phyloP scores from a whole-genome alignment of 1,140 invertebrate species.

The Bombus superbus region DNA sequence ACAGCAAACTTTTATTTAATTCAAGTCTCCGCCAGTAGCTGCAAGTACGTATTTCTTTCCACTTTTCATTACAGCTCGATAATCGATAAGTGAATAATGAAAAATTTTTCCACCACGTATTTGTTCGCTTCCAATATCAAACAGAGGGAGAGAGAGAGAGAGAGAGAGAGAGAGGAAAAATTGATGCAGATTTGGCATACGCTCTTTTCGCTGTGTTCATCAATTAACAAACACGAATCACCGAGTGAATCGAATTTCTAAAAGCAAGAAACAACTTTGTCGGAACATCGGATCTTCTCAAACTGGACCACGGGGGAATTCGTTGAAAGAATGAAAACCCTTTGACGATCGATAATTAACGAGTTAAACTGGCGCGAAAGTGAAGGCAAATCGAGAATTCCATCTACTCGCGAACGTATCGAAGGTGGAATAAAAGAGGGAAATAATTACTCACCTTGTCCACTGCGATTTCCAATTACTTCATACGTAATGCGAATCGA shows the following conservation, averaged over 20 bases:
- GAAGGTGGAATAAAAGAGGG: too few species aligned
- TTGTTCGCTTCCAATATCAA: not conserved
- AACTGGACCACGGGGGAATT: not conserved
- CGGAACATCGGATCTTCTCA: not conserved
- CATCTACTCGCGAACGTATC: not conserved
- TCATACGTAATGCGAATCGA: constrained; percentile 61
- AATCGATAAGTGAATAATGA: not conserved
- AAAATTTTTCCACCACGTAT: too few species aligned
- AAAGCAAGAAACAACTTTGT: not conserved
- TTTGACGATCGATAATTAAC: not conserved
- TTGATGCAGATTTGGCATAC: too few species aligned
- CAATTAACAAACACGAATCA: not conserved
- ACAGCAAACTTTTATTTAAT: not conserved
- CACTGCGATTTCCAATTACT: constrained; percentile 60
- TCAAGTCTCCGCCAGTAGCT: not conserved
- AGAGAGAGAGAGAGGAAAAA: too few species aligned
- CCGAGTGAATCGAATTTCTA: not conserved
- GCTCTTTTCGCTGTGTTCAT: too few species aligned
- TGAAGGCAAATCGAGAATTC: not conserved
- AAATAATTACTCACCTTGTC: constrained; percentile 46
- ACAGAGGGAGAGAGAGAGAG: too few species aligned
- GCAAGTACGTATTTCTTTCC: not conserved
- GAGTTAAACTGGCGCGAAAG: not conserved
- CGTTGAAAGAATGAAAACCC: not conserved
- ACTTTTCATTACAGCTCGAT: not conserved